phyloP scores from a whole-genome alignment of 1,140 invertebrate species.

The Eciton burchellii region DNA sequence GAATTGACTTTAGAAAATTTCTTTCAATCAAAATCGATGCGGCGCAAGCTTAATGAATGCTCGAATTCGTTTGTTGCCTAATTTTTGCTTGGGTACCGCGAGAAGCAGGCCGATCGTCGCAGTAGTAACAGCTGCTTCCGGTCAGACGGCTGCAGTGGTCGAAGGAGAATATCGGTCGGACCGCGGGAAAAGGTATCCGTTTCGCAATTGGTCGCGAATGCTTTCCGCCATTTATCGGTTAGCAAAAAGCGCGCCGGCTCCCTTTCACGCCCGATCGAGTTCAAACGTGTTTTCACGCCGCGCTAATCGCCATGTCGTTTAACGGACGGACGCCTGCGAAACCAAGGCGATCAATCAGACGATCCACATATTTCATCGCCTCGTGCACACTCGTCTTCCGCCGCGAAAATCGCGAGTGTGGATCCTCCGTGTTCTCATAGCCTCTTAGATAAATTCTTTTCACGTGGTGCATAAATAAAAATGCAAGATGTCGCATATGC shows the following conservation, averaged over 20 bases:
- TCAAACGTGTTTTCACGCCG: slow-evolving; percentile 52
- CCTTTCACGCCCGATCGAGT: slow-evolving; percentile 57
- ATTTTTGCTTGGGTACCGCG: too few species aligned
- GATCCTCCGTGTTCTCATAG: too few species aligned
- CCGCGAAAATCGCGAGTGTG: slow-evolving; percentile 1
- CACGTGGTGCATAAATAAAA: too few species aligned
- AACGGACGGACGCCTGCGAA: slow-evolving; percentile 20
- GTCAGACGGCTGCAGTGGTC: neutral
- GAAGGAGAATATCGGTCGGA: slow-evolving; percentile 19
- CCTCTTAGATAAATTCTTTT: neutral
- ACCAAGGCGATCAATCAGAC: slow-evolving; percentile 48
- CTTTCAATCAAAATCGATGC: too few species aligned
- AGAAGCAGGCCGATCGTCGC: neutral
- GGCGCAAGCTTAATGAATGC: too few species aligned
- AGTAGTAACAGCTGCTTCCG: slow-evolving; percentile 37
- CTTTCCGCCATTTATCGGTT: slow-evolving; percentile 54
- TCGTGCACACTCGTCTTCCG: slow-evolving; percentile 36
- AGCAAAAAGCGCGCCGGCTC: slow-evolving; percentile 51
- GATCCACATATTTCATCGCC: slow-evolving; percentile 52
- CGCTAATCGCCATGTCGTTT: slow-evolving; percentile 56
- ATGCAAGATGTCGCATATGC: too few species aligned
- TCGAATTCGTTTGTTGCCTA: too few species aligned
- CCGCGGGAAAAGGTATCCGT: slow-evolving; percentile 54
- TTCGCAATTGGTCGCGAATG: slow-evolving; percentile 60
- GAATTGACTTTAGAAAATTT: neutral